phyloP scores from a whole-genome alignment of 2,888 invertebrate genomes.

The Agrotis exclamationis region DNA sequence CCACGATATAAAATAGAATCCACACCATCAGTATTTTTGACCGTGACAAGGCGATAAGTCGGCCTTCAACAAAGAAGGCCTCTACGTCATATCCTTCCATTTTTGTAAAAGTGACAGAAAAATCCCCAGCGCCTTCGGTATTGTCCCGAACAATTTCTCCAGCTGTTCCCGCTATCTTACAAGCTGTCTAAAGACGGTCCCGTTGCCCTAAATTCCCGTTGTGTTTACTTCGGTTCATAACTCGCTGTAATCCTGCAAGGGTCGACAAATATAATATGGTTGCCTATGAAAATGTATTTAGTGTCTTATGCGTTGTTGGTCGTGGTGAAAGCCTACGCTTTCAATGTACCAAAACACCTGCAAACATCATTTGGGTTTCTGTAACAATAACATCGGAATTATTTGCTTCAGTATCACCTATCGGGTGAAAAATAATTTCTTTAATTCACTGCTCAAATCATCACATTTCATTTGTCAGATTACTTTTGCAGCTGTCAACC shows the following conservation, averaged over 20 bases:
- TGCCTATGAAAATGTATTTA: constrained; percentile 13
- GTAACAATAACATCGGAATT: not conserved
- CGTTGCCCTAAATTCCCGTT: not conserved
- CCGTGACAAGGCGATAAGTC: too few relatives aligned
- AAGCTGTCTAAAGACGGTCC: not conserved
- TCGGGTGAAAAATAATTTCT: not conserved
- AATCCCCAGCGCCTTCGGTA: not conserved
- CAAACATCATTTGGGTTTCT: not conserved
- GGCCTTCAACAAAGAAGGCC: too few relatives aligned
- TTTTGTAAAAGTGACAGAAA: not conserved
- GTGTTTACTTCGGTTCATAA: constrained; percentile 18
- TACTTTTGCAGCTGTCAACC: too few relatives aligned
- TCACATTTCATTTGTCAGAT: too few relatives aligned
- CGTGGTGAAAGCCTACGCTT: not conserved
- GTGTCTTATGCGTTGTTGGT: not conserved
- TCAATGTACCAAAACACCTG: not conserved
- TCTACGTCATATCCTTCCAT: too few relatives aligned
- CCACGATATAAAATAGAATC: too few relatives aligned
- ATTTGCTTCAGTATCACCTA: not conserved
- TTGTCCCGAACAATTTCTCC: constrained; percentile 1
- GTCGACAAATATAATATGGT: constrained; percentile 9
- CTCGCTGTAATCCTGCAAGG: constrained; percentile 27
- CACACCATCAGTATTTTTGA: too few relatives aligned
- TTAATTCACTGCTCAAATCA: too few relatives aligned
- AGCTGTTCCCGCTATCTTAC: not conserved